Conservation (phyloP, 2,113 vertebrate genomes). For the Oxygymnocypris stewartii region DNA sequence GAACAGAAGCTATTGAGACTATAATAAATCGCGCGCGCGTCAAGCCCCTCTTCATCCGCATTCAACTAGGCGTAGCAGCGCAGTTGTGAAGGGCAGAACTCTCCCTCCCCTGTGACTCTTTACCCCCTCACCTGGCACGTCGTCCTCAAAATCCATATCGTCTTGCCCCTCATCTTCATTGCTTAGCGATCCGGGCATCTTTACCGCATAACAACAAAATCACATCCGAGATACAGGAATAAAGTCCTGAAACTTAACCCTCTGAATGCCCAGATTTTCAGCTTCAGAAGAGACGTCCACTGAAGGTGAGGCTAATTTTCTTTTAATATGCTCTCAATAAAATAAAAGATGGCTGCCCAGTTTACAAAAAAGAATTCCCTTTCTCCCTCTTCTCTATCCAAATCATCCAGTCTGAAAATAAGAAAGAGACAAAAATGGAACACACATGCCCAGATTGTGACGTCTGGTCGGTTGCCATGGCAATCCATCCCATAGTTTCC, state of each 20-base stretch:
- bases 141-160: constrained; percentile 85
- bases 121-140: constrained; percentile 80
- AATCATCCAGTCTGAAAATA: constrained; percentile 80
- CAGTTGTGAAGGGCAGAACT: constrained; percentile 73
- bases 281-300: constrained; percentile 52
- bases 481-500: constrained; percentile 93
- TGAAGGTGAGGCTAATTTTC: constrained; percentile 46
- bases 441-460: constrained; percentile 95
- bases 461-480: constrained; percentile 96
- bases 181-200: constrained; percentile 84
- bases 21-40: constrained; percentile 56
- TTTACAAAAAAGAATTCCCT: constrained; percentile 55
- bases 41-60: constrained; percentile 79
- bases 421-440: constrained; percentile 79
- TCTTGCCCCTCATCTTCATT: constrained; percentile 83
- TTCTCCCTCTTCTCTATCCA: constrained; percentile 75
- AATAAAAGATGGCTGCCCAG: constrained; percentile 59
- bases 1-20: constrained; percentile 32
- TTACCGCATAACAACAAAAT: constrained; percentile 75
- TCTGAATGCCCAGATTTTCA: constrained; percentile 60
- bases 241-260: constrained; percentile 76
- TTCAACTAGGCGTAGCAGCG: constrained; percentile 73
- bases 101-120: constrained; percentile 62
- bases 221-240: constrained; percentile 70
- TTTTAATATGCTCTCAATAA: constrained; percentile 37